A percentile compares a stretch with the other conserved stretches of the same genome.
Evolutionary conservation across 2,888 invertebrate genomes (phyloP).

Genomic region (Pristionchus arcanus): DNA sequence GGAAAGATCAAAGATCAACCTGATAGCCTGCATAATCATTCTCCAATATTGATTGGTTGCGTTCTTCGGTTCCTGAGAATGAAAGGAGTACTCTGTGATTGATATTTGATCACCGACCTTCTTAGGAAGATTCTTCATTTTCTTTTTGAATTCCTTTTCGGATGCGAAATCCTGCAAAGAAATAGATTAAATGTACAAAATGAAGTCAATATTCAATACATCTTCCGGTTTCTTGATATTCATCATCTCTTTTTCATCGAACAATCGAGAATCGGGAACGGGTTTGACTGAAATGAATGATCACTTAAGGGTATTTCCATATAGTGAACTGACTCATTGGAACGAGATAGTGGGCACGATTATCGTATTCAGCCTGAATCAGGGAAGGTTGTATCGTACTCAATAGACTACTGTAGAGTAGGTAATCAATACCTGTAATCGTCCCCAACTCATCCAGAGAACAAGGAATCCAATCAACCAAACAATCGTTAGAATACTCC

Average conservation of each 20-base stretch:
- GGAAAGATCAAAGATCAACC: neutral
- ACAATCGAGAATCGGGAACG: neutral
- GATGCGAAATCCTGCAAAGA: neutral
- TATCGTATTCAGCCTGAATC: neutral
- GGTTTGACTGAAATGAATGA: neutral
- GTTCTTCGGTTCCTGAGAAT: neutral
- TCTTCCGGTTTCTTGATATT: neutral
- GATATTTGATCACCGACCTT: neutral
- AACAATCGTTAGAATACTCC: neutral
- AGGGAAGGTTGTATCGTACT: neutral
- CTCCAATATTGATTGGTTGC: neutral
- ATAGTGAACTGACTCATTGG: neutral
- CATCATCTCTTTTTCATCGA: neutral
- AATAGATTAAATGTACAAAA: neutral
- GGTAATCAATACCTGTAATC: neutral
- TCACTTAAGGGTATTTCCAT: neutral
- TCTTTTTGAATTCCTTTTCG: neutral
- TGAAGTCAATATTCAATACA: neutral
- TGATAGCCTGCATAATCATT: neutral
- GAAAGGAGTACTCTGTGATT: neutral
- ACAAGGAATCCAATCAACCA: conserved; percentile 9
- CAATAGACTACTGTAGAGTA: neutral
- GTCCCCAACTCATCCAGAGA: neutral
- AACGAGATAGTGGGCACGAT: neutral
- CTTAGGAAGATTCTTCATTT: neutral